phyloP scores from a whole-genome alignment of 1,140 invertebrate species.

The Ylistrum balloti region DNA sequence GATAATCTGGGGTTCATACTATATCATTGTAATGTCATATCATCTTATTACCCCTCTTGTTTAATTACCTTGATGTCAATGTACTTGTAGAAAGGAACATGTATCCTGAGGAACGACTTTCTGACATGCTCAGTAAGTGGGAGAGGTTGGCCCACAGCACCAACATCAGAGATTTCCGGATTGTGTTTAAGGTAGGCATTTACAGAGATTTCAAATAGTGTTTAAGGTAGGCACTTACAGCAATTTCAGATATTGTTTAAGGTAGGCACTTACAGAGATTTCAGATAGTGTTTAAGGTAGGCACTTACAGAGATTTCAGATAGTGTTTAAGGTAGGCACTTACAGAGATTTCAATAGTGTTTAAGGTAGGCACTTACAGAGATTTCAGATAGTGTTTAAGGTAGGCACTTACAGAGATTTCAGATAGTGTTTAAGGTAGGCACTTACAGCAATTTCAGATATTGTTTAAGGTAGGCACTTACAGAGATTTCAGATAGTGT shows the following conservation, averaged over 20 bases:
- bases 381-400: slow-evolving; percentile 83
- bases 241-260: slow-evolving; percentile 83
- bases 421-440: too few relatives aligned
- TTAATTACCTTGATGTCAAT: too few relatives aligned
- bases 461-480: slow-evolving; percentile 81
- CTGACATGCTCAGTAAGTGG: slow-evolving; percentile 98
- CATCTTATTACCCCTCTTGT: background rate
- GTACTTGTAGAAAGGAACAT: slow-evolving; percentile 89
- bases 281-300: too few relatives aligned
- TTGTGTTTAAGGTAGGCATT: slow-evolving; percentile 82
- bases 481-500: too few relatives aligned
- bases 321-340: slow-evolving; percentile 82
- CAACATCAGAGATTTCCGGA: slow-evolving; percentile 80
- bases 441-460: slow-evolving; percentile 82
- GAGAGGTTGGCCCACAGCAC: slow-evolving; percentile 87
- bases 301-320: slow-evolving; percentile 81
- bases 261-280: slow-evolving; percentile 65
- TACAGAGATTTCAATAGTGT: too few relatives aligned
- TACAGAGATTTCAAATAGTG: slow-evolving; percentile 72
- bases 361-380: too few relatives aligned
- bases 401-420: slow-evolving; percentile 63
- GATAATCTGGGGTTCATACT: background rate
- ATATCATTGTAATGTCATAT: background rate
- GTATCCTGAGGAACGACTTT: slow-evolving; percentile 92
- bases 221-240: slow-evolving; percentile 83